Evolutionary conservation across 1,140 invertebrate genomes (phyloP).

Genomic region (Tetragonula clypearis): DNA sequence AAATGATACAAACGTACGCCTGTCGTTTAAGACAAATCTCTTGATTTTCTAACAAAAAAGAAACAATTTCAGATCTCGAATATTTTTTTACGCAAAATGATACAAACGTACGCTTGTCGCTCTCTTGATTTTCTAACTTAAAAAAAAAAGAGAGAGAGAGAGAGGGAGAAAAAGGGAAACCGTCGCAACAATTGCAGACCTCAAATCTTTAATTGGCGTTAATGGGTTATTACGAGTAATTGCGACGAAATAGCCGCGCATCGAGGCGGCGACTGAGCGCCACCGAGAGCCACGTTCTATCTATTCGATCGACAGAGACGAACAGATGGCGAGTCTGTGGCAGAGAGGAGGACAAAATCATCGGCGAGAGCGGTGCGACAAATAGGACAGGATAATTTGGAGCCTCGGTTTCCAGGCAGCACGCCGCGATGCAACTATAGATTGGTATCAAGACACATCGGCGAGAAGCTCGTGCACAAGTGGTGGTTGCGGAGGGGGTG

Average conservation of each 20-base stretch:
- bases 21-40: no score
- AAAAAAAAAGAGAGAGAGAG: no score
- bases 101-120: no score
- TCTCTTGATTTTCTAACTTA: no score
- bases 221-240: slow-evolving; percentile 11
- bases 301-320: neutral
- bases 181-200: no score
- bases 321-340: neutral
- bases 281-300: neutral
- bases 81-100: no score
- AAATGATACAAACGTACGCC: no score
- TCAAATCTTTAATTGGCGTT: no score
- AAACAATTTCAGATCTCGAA: no score
- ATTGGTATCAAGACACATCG: slow-evolving; percentile 53
- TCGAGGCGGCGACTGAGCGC: no score
- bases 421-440: slow-evolving; percentile 40
- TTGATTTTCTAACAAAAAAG: no score
- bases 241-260: neutral
- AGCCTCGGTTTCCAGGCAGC: slow-evolving; percentile 37
- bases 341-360: neutral
- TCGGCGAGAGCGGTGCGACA: neutral
- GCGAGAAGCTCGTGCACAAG: neutral
- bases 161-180: no score
- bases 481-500: neutral
- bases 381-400: slow-evolving; percentile 30